These are phyloP conservation scores for Smutsia temminckii DNA, from an alignment of 2,797 vertebrate genomes.

Conservation along the genomic window DNA sequence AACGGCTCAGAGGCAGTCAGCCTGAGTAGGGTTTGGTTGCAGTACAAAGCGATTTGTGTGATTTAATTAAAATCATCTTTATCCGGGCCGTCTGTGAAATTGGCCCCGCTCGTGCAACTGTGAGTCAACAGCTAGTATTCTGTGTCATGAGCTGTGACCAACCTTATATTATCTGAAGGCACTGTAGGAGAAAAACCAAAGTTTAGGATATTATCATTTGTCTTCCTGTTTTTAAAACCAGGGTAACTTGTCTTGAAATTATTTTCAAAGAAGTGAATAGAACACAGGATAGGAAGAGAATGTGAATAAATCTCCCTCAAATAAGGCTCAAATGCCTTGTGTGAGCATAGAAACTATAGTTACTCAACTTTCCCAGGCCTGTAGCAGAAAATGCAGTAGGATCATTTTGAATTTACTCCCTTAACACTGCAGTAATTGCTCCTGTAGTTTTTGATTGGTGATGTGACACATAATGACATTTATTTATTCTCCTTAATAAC, in stretches of 20 bases:
- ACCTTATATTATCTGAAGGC: slow-evolving; percentile 29
- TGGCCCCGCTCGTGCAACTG: slow-evolving; percentile 57
- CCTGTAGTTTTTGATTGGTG: slow-evolving; percentile 1
- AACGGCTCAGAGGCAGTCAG: background rate
- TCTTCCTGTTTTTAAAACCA: slow-evolving; percentile 54
- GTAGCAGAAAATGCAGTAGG: background rate
- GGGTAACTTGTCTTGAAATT: slow-evolving; percentile 48
- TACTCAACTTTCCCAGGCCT: slow-evolving; percentile 13
- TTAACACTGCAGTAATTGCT: slow-evolving; percentile 33
- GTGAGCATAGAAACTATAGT: background rate
- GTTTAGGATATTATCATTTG: background rate
- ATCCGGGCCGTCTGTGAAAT: slow-evolving; percentile 57
- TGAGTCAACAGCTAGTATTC: slow-evolving; percentile 65
- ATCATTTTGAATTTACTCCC: background rate
- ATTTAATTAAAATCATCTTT: slow-evolving; percentile 65
- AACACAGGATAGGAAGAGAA: background rate
- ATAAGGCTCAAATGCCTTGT: background rate
- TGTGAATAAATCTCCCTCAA: slow-evolving; percentile 6
- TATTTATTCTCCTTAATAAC: slow-evolving; percentile 47
- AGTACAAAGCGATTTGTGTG: slow-evolving; percentile 41
- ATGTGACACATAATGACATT: slow-evolving; percentile 56
- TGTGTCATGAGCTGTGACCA: slow-evolving; percentile 33
- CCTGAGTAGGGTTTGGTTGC: fast-evolving
- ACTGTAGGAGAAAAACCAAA: slow-evolving; percentile 15
- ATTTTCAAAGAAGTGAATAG: slow-evolving; percentile 44